Conservation (phyloP, 2,113 vertebrate species). For the Vulpes vulpes region DNA sequence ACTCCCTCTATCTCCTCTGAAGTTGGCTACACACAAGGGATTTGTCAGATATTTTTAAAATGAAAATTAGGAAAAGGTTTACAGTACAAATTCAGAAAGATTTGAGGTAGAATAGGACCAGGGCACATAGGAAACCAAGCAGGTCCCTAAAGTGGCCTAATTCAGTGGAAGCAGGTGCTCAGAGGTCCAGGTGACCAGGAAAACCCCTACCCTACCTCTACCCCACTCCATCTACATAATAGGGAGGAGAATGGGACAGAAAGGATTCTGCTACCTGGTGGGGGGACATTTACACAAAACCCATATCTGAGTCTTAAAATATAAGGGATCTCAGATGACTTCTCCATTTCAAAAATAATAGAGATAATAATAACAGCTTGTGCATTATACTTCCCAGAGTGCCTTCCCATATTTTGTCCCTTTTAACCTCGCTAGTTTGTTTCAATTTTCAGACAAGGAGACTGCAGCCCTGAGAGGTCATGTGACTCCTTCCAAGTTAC, state of each 20-base stretch:
- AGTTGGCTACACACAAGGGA: too few species aligned
- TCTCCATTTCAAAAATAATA: neutral
- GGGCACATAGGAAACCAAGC: neutral
- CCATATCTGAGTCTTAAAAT: neutral
- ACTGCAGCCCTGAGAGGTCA: slow-evolving; percentile 13
- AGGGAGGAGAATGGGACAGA: neutral
- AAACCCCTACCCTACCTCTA: fast-evolving
- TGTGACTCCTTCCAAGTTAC: neutral
- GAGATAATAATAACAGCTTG: neutral
- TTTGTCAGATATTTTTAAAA: neutral
- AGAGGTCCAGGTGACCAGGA: neutral
- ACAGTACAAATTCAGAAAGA: neutral
- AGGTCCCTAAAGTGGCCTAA: neutral
- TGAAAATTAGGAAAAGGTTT: neutral
- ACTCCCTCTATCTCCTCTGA: fast-evolving
- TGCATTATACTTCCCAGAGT: neutral
- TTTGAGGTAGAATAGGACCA: neutral
- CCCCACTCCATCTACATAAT: fast-evolving
- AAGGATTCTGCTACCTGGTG: neutral
- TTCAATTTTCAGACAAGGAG: slow-evolving; percentile 57
- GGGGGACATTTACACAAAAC: neutral
- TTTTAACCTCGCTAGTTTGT: neutral
- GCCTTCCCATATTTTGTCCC: neutral
- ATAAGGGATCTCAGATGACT: neutral
- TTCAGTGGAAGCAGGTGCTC: neutral